Percentiles rank a stretch among this genome's conserved stretches.
phyloP scores from a whole-genome alignment of 2,113 vertebrate species.

The Saccopteryx leptura region DNA sequence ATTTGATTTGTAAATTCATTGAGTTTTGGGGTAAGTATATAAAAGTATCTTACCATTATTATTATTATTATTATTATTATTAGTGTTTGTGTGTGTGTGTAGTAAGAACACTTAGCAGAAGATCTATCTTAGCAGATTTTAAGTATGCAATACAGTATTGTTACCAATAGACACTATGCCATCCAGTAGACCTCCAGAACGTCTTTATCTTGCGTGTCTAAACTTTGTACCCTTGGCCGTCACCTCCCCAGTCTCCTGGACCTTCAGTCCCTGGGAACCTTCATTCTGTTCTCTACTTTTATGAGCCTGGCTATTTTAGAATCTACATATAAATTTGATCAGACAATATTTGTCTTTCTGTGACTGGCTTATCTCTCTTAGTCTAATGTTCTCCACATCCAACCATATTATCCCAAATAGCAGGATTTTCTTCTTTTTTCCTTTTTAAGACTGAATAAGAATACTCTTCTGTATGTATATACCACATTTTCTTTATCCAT shows the following conservation, averaged over 20 bases:
- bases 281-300: neutral
- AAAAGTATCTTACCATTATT: neutral
- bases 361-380: neutral
- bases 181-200: neutral
- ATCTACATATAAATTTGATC: neutral
- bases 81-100: neutral
- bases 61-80: neutral
- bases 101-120: neutral
- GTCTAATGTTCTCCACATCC: neutral
- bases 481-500: neutral
- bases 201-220: neutral
- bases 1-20: neutral
- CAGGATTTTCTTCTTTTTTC: neutral
- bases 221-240: neutral
- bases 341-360: neutral
- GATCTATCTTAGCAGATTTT: neutral
- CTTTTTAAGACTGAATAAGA: neutral
- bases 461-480: neutral
- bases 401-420: neutral
- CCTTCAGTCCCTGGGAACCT: neutral
- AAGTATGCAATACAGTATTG: neutral
- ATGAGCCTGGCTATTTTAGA: neutral
- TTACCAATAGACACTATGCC: neutral
- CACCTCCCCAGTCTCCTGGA: neutral
- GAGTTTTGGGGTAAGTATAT: neutral